phyloP scores from a whole-genome alignment of 2,113 vertebrate genomes.

The Odontophorus gujanensis region DNA sequence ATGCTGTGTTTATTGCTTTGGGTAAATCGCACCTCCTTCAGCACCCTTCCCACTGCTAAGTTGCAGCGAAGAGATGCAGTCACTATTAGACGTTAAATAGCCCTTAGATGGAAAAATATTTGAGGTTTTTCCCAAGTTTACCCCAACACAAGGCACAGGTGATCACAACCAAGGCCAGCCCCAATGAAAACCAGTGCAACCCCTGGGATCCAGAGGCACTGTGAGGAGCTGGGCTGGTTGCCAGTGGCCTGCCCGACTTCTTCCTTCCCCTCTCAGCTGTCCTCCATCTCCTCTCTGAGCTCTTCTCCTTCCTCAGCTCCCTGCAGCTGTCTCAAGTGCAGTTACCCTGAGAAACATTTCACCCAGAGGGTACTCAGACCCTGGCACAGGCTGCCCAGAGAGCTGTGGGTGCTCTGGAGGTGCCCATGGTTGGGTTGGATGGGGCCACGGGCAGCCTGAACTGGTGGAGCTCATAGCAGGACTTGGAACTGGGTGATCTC shows the following conservation, averaged over 20 bases:
- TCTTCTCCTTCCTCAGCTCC: no score
- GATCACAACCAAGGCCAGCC: no score
- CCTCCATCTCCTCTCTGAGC: no score
- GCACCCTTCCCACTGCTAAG: no score
- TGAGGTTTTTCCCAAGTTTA: accelerated
- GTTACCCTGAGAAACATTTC: background rate
- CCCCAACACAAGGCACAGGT: background rate
- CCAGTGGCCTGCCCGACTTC: no score
- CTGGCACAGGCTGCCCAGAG: background rate
- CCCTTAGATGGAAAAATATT: background rate
- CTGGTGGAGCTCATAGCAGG: background rate
- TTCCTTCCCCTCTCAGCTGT: background rate
- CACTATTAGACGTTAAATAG: no score
- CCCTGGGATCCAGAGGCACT: no score
- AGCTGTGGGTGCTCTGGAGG: background rate
- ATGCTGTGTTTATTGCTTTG: accelerated
- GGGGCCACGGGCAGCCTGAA: background rate
- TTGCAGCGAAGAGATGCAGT: no score
- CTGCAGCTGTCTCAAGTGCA: background rate
- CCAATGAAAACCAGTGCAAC: background rate
- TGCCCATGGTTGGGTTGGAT: background rate
- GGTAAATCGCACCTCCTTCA: background rate
- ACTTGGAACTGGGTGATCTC: background rate
- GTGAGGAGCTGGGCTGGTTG: no score
- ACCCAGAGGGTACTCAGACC: background rate